phyloP scores from a whole-genome alignment of 2,888 invertebrate species.

The Apotomis betuletana region DNA sequence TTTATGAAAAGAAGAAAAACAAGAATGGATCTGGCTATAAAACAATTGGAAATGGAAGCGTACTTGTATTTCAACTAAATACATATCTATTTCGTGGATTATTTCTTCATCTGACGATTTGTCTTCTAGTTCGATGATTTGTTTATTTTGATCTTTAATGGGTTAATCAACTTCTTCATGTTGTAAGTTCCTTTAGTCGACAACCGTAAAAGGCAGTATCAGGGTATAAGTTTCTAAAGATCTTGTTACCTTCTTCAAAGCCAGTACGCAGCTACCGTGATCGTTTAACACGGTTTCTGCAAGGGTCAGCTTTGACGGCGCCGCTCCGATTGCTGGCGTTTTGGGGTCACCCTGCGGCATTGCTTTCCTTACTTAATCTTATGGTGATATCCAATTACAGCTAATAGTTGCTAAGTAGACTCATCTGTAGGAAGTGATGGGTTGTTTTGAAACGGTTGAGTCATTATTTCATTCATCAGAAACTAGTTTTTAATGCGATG shows the following conservation, averaged over 20 bases:
- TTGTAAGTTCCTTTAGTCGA: too few species aligned
- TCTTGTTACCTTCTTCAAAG: neutral
- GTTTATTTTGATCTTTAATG: too few species aligned
- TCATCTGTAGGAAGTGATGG: slow-evolving; percentile 20
- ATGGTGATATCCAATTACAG: slow-evolving; percentile 35
- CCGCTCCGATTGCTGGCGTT: slow-evolving; percentile 22
- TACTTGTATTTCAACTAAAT: neutral
- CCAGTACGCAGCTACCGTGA: slow-evolving; percentile 17
- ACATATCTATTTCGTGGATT: neutral
- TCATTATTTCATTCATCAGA: neutral
- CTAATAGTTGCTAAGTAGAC: slow-evolving; percentile 20
- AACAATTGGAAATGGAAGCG: slow-evolving; percentile 1
- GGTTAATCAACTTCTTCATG: too few species aligned
- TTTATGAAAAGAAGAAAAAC: slow-evolving; percentile 18
- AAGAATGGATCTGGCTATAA: slow-evolving; percentile 4
- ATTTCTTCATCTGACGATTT: too few species aligned
- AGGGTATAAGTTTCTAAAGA: neutral
- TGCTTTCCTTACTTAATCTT: slow-evolving; percentile 35
- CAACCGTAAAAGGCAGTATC: neutral
- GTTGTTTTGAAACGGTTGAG: neutral
- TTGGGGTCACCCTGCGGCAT: slow-evolving; percentile 32
- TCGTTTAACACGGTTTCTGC: slow-evolving; percentile 30
- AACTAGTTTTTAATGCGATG: neutral
- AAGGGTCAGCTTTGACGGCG: slow-evolving; percentile 32
- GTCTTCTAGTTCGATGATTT: too few species aligned